These are phyloP conservation scores for Lutjanus erythropterus DNA, from an alignment of 2,113 vertebrate genomes.

Conservation along the genomic window DNA sequence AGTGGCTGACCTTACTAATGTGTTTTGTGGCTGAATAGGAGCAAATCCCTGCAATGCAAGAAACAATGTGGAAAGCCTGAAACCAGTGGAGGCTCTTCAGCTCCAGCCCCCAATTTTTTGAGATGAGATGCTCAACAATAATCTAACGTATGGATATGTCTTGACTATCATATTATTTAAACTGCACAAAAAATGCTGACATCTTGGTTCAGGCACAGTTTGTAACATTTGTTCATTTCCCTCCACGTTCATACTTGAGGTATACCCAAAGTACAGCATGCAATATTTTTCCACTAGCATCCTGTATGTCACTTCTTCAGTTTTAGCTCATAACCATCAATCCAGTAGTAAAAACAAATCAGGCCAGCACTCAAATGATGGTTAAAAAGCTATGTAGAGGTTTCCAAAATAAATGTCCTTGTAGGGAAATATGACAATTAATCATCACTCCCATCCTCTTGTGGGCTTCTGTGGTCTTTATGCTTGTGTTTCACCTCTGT, in stretches of 20 bases:
- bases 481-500: not conserved
- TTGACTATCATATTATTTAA: slow-evolving; percentile 16
- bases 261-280: slow-evolving; percentile 14
- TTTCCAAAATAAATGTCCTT: slow-evolving; percentile 47
- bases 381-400: slow-evolving; percentile 1
- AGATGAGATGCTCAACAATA: not conserved
- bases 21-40: not conserved
- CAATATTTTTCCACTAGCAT: slow-evolving; percentile 8
- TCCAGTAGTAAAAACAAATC: not conserved
- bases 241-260: slow-evolving; percentile 35
- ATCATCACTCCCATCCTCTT: slow-evolving; percentile 1
- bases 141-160: not conserved
- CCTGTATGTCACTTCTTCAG: not conserved
- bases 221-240: not conserved
- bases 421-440: not conserved
- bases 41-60: not conserved
- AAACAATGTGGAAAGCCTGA: not conserved
- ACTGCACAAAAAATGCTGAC: slow-evolving; percentile 28
- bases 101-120: not conserved
- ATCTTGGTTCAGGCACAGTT: slow-evolving; percentile 17
- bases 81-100: not conserved
- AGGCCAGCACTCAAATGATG: not conserved
- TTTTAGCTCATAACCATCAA: not conserved
- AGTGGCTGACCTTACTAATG: not conserved
- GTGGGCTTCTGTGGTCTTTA: not conserved